Evolutionary conservation across 2,797 vertebrate species (phyloP).

Genomic region (Syngnathus rostellatus): DNA sequence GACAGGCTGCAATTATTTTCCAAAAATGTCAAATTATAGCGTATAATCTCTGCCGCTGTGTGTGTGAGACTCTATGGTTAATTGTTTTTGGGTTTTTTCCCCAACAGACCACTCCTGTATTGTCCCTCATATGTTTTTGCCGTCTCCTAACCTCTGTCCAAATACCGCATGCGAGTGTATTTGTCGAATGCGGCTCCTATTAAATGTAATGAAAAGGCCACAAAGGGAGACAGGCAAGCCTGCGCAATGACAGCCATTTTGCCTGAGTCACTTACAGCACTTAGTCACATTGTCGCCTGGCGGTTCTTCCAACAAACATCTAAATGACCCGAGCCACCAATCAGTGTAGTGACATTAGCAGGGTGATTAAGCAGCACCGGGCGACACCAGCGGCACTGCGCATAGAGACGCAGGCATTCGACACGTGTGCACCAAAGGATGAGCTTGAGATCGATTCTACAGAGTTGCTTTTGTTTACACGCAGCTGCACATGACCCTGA

Average conservation of each 20-base stretch:
- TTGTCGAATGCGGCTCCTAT: background rate
- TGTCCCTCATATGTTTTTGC: background rate
- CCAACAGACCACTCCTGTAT: background rate
- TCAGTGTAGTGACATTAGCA: slow-evolving; percentile 62
- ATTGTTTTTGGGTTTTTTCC: background rate
- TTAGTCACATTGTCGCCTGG: slow-evolving; percentile 35
- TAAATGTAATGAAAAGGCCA: background rate
- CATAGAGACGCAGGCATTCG: background rate
- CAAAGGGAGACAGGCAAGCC: background rate
- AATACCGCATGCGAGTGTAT: background rate
- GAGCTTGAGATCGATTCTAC: background rate
- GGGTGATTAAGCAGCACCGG: slow-evolving; percentile 43
- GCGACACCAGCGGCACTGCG: slow-evolving; percentile 37
- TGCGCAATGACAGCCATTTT: background rate
- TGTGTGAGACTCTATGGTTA: background rate
- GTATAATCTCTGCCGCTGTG: background rate
- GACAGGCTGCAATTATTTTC: background rate
- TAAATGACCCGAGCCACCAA: slow-evolving; percentile 50
- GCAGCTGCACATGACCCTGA: background rate
- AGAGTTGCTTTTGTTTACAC: slow-evolving; percentile 7
- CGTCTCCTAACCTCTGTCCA: background rate
- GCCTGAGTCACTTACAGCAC: slow-evolving; percentile 12
- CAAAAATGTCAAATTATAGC: background rate
- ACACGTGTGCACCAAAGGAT: background rate
- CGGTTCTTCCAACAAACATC: slow-evolving; percentile 23